Evolutionary conservation across 64 coral and sea anemone species (phyloP).

Genomic region (Trachythela sp.): DNA sequence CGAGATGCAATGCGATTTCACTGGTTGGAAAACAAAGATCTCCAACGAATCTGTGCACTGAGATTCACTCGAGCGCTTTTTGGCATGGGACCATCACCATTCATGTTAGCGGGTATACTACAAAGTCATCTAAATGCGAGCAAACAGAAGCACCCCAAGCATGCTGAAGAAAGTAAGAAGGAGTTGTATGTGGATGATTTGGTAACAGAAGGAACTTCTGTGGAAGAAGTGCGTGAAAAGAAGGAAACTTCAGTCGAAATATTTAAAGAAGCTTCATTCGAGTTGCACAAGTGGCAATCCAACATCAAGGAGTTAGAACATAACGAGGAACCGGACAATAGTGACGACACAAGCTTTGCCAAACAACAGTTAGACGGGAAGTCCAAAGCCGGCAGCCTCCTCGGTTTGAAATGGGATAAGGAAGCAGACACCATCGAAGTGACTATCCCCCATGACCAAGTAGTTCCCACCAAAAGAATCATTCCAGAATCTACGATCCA

Average conservation of each 20-base stretch:
- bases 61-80: background rate
- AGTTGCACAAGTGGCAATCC: constrained; percentile 50
- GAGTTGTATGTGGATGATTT: background rate
- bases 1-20: background rate
- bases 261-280: constrained; percentile 37
- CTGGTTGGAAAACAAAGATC: background rate
- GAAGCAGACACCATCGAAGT: constrained; percentile 34
- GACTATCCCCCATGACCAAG: background rate
- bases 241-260: background rate
- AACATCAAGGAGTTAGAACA: constrained; percentile 7
- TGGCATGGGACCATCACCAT: background rate
- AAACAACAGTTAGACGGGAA: constrained; percentile 49
- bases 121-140: background rate
- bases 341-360: constrained; percentile 19
- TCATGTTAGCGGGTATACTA: background rate
- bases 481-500: background rate
- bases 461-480: constrained; percentile 24
- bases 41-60: background rate
- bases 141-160: background rate
- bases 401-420: constrained; percentile 44
- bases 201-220: background rate
- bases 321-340: background rate
- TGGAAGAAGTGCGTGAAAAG: background rate
- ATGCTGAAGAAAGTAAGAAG: background rate
- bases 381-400: constrained; percentile 26